Conservation (phyloP, 2,797 vertebrate genomes). For the Hirundo rustica region DNA sequence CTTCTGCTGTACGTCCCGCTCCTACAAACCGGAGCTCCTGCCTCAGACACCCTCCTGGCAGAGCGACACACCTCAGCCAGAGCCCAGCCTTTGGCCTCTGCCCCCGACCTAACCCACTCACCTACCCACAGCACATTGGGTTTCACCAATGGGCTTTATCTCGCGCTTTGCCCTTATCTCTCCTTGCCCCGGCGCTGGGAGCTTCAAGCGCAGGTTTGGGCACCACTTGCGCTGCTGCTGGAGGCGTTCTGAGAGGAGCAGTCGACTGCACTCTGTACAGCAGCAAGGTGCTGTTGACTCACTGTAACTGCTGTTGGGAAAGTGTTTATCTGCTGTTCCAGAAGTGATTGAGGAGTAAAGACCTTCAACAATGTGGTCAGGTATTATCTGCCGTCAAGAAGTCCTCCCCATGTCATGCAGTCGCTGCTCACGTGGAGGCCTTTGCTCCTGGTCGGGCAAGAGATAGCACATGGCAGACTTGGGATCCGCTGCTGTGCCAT, state of each 20-base stretch:
- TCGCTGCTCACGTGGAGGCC: fast-evolving
- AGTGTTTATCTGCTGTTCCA: not conserved
- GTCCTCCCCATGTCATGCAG: not conserved
- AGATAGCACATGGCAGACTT: not conserved
- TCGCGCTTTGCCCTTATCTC: not conserved
- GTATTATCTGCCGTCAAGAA: not conserved
- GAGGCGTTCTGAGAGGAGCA: not conserved
- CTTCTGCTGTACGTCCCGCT: not conserved
- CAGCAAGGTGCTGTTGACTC: not conserved
- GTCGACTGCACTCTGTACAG: fast-evolving
- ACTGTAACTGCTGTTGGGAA: not conserved
- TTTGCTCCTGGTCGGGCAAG: not conserved
- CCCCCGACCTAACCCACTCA: not conserved
- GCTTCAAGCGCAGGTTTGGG: not conserved
- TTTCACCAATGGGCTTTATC: not conserved
- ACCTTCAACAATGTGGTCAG: not conserved
- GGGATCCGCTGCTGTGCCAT: not conserved
- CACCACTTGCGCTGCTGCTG: not conserved
- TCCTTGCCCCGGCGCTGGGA: not conserved
- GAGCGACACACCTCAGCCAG: not conserved
- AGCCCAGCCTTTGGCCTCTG: not conserved
- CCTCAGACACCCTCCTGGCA: not conserved
- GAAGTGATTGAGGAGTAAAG: not conserved
- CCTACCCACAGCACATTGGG: not conserved
- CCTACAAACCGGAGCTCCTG: fast-evolving